Evolutionary conservation across 2,797 vertebrate species (phyloP), one percentile per base, ranked within the genome.

Genomic region (Oryzias dopingdopingensis): DNA sequence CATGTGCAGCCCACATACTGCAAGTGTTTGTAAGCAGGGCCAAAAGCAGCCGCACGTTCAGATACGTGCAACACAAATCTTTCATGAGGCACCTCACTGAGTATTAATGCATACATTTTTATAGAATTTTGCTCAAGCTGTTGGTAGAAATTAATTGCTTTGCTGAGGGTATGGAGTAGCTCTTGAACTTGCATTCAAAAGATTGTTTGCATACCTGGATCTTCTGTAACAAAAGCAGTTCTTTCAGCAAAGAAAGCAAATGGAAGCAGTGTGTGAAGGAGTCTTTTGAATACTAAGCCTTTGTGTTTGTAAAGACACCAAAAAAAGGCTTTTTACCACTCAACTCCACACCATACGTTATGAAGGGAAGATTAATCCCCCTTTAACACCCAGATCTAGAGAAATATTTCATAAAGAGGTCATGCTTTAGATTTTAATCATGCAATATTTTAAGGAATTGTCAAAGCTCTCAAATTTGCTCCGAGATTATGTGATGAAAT

Each of bases 1-100:
- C 45, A 56, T 62, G 55, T 70, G 68, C 72, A 75, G 64, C 83
- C 81, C 76, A 83, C 77, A 44, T 70, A 68, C 42, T 53, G 55
- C 40, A 14, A 49, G 45, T 55, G 55, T 67, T 29, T 29, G 65
- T 42, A 56, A 63, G 40, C 61, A 44, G 56, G 58, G 68, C 65
- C 65, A 69, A 52, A 47, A 47, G 56, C 43, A 52, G 20, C 65
- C 59, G 20, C 18, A 61, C 1, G 50, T 55, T 48, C 40, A 41
- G 26, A 46, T 57, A 56, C 52, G 51, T 37, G 61, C 55, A 59
- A n/a, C 42, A 14, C 23, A 55, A 42, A 50, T 54, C 45, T 78
- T 79, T 61, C 51, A 4, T 69, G 78, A 70, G 42, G 23, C 42
- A 62, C 52, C 67, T 66, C 57, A 76, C 78, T 74, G 69, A 50